phyloP scores from a whole-genome alignment of 2,113 vertebrate species.

The Psilopsiagon aurifrons region DNA sequence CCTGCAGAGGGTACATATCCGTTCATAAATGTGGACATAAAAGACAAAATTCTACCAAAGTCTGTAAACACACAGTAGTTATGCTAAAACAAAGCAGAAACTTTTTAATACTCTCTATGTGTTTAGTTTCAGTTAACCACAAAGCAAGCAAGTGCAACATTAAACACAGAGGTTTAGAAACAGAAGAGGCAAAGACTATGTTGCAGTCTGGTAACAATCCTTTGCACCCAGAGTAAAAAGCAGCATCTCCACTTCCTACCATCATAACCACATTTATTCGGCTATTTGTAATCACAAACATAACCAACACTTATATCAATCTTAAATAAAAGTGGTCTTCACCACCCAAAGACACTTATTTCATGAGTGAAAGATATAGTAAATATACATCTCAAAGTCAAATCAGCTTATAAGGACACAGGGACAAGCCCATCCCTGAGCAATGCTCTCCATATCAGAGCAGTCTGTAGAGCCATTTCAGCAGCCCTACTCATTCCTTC shows the following conservation, averaged over 20 bases:
- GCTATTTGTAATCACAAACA: neutral
- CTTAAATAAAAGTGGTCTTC: neutral
- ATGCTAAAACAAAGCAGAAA: neutral
- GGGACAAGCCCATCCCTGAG: neutral
- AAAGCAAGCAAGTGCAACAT: neutral
- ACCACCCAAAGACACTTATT: fast-evolving
- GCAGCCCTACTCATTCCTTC: neutral
- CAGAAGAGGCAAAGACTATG: neutral
- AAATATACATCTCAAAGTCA: neutral
- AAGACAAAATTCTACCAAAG: neutral
- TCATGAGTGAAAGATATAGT: neutral
- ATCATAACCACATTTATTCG: neutral
- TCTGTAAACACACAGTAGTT: neutral
- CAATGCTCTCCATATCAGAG: fast-evolving
- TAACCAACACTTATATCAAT: neutral
- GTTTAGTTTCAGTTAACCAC: neutral
- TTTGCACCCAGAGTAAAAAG: neutral
- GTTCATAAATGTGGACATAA: neutral
- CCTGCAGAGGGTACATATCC: neutral
- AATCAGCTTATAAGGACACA: neutral
- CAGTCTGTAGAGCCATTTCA: neutral
- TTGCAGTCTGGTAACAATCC: neutral
- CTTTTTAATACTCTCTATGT: neutral
- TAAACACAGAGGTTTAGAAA: neutral
- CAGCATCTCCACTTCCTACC: neutral